These are phyloP conservation scores for Scaptodrosophila lebanonensis DNA, from an alignment of 1,140 invertebrate species.

Conservation along the genomic window DNA sequence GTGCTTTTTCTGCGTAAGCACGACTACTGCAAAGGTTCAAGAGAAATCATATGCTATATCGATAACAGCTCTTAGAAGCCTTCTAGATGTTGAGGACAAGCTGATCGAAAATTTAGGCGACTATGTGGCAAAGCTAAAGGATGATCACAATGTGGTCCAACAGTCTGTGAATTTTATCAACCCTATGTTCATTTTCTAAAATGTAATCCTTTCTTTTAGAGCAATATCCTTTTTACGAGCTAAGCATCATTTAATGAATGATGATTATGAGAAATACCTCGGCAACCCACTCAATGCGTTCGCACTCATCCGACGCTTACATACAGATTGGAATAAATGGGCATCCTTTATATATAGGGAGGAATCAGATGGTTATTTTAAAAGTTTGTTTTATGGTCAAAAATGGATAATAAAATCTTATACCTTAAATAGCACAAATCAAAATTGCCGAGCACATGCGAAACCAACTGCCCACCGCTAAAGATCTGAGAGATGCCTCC, in stretches of 20 bases:
- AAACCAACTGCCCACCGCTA: slow-evolving; percentile 6
- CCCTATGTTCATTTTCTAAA: neutral
- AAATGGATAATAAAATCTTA: too few relatives aligned
- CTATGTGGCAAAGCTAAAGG: slow-evolving; percentile 10
- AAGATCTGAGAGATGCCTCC: slow-evolving; percentile 20
- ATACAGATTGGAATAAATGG: slow-evolving; percentile 20
- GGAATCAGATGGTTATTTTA: too few relatives aligned
- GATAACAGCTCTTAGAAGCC: slow-evolving; percentile 1
- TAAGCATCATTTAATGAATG: neutral
- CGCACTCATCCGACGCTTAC: slow-evolving; percentile 19
- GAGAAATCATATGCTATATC: too few relatives aligned
- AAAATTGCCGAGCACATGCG: slow-evolving; percentile 6
- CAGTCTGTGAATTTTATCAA: neutral
- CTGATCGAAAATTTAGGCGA: slow-evolving; percentile 11
- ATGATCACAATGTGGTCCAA: slow-evolving; percentile 7
- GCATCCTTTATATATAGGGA: neutral
- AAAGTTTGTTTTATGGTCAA: too few relatives aligned
- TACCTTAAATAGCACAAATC: slow-evolving; percentile 8
- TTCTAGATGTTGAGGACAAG: slow-evolving; percentile 16
- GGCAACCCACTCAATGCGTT: slow-evolving; percentile 33
- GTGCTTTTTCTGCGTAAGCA: too few relatives aligned
- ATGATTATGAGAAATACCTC: slow-evolving; percentile 16
- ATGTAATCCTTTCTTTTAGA: neutral
- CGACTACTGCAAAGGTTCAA: too few relatives aligned
- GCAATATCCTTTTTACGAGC: neutral